phyloP scores from a whole-genome alignment of 2,113 vertebrate species.

The Bostrychus sinensis region DNA sequence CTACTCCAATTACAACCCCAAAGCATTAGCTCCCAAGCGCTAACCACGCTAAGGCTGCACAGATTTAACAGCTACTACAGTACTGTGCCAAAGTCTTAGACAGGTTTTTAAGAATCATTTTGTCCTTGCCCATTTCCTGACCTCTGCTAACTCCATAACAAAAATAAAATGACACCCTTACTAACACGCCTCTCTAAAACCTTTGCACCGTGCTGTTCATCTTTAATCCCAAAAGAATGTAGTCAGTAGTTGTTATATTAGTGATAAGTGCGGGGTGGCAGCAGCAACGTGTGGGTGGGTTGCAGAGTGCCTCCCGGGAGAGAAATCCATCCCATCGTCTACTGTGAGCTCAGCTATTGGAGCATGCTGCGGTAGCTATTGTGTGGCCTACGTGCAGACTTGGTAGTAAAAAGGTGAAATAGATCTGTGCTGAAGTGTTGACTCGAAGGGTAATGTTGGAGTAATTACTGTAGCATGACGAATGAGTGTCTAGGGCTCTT shows the following conservation, averaged over 20 bases:
- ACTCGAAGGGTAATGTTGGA: constrained; percentile 15
- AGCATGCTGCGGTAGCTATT: constrained; percentile 25
- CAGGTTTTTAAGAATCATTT: neutral
- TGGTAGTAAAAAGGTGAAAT: constrained; percentile 47
- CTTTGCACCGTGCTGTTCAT: constrained; percentile 2
- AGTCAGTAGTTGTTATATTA: constrained; percentile 46
- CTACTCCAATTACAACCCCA: constrained; percentile 59
- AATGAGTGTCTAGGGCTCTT: neutral
- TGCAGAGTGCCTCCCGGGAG: constrained; percentile 21
- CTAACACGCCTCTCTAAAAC: neutral
- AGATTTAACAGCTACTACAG: constrained; percentile 46
- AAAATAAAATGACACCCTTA: no score
- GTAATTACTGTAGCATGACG: constrained; percentile 11
- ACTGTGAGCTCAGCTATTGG: constrained; percentile 12
- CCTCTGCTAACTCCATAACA: neutral
- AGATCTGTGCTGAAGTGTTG: constrained; percentile 37
- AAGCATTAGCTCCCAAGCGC: constrained; percentile 45
- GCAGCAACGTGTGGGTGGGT: constrained; percentile 21
- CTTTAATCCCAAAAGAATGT: constrained; percentile 35
- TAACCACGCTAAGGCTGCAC: constrained; percentile 11
- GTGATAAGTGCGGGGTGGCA: constrained; percentile 7
- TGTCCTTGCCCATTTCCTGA: neutral
- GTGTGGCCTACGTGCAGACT: constrained; percentile 20
- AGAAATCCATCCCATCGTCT: constrained; percentile 42
- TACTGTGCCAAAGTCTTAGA: neutral